Base-by-base conservation (phyloP, 2,888 invertebrate genomes). In the Ctenicera cuprea region DNA sequence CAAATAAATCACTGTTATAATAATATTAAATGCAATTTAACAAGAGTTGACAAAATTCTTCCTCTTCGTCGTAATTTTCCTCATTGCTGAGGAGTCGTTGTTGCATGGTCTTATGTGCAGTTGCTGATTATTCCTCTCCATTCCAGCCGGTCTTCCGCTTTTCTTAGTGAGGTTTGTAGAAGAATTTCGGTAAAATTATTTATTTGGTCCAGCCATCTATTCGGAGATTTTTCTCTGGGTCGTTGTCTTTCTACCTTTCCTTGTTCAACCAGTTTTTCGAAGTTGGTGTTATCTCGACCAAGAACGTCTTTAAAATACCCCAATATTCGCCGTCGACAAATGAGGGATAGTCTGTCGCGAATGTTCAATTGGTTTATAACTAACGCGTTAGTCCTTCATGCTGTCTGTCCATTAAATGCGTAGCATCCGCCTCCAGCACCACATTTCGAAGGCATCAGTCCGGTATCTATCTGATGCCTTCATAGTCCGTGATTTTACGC, bases 391-490 rank as follows among this genome's bases (percentile, higher is more conserved):
- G 59, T 59, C 33, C 59, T 38, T 18, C 20, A 5, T 37, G n/a
- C 59, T 37, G 16, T 59, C 41, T 18, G n/a, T n/a, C n/a, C 59
- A 59, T 11, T 33, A 33, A 1, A 59, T 16, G 9, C 37, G 16
- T 14, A 37, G n/a, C 14, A 59, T 14, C 14, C 59, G 8, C n/a
- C 59, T n/a, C 33, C 59, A 59, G 38, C n/a, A n/a, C n/a, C n/a
- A n/a, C n/a, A n/a, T n/a, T n/a, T n/a, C n/a, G n/a, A n/a, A n/a
- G n/a, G n/a, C 18, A n/a, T 52, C 52, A 26, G 16, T 52, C 12
- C 26, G 22, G 22, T 52, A 8, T 52, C 52, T 52, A 26, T 22
- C 52, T 52, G 11, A 1, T 12, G 52, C 52, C 16, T 52, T 22
- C 11, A 37, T 20, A 37, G 37, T 59, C 59, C 59, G 33, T 18